Evolutionary conservation across 2,113 vertebrate genomes (phyloP), one percentile per base, ranked within the genome.

Genomic region (Maccullochella peelii): DNA sequence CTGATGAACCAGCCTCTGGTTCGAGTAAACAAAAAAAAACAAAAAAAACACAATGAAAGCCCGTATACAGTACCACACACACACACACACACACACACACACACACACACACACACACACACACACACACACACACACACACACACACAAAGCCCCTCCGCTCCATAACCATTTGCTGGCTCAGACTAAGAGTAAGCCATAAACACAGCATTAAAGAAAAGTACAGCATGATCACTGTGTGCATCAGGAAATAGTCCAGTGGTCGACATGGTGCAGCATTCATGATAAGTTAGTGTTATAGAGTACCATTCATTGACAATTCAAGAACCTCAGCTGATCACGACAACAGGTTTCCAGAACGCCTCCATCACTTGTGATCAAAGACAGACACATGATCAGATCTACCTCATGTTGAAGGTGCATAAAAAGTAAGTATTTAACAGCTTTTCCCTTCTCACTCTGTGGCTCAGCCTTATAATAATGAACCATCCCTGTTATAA

Each of bases 221-320:
- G 11, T 50, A 85, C n/a, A 80, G 80, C 49, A 77, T 50, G 82
- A 88, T 70, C 78, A 79, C 33, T n/a, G 84, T 82, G 84, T 73
- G 86, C 33, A 52, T 82, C 33, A 74, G 71, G 52, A 85, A 80
- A 78, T 1, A 66, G 74, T 89, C 86, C 87, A 2, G 63, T 75
- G 82, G 74, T 61, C 1, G 38, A 80, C 47, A 59, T 68, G 82
- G 86, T 92, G 92, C 92, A 94, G 91, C 84, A 91, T 93, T 92
- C 62, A 87, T 73, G 69, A 80, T 54, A 61, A 78, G 49, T 74
- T 85, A 66, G 68, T 76, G 87, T 79, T 79, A 81, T 23, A 89
- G 25, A 80, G 68, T 91, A 86, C 91, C 91, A 93, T 92, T 93
- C 83, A 83, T 58, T 27, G 49, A 85, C 62, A 63, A 69, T 25